phyloP scores from a whole-genome alignment of 53 echinoderm and acorn worm genomes.

The Paracentrotus lividus region DNA sequence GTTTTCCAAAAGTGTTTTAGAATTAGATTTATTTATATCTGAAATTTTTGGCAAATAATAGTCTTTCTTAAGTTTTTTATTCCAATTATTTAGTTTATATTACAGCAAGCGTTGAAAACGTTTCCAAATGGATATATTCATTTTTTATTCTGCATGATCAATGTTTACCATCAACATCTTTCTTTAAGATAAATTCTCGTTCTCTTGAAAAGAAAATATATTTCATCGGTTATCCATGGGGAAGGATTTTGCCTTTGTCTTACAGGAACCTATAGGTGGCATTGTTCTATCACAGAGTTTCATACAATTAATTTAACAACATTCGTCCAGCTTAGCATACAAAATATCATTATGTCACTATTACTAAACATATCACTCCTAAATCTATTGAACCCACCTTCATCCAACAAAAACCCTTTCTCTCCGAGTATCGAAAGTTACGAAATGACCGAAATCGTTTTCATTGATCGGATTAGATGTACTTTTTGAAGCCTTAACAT shows the following conservation, averaged over 20 bases:
- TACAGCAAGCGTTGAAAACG: no score
- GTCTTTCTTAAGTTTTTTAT: no score
- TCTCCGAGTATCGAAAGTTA: neutral
- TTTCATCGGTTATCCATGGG: neutral
- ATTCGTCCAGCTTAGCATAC: neutral
- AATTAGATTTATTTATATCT: no score
- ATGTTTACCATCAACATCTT: no score
- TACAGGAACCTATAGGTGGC: neutral
- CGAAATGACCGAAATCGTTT: neutral
- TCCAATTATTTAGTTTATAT: no score
- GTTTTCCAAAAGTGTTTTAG: no score
- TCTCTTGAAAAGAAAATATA: no score
- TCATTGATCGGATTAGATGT: neutral
- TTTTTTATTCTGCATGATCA: no score
- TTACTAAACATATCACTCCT: neutral
- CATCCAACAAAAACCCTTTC: neutral
- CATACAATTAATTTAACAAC: neutral
- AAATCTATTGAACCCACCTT: neutral
- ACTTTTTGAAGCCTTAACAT: neutral
- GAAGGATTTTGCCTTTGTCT: neutral
- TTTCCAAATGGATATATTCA: no score
- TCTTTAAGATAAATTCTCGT: no score
- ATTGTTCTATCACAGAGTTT: neutral
- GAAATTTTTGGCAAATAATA: no score
- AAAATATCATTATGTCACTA: no score